Evolutionary conservation across 2,113 vertebrate species (phyloP), one percentile per base, ranked within the genome.

Genomic region (Pachyramphus minor): DNA sequence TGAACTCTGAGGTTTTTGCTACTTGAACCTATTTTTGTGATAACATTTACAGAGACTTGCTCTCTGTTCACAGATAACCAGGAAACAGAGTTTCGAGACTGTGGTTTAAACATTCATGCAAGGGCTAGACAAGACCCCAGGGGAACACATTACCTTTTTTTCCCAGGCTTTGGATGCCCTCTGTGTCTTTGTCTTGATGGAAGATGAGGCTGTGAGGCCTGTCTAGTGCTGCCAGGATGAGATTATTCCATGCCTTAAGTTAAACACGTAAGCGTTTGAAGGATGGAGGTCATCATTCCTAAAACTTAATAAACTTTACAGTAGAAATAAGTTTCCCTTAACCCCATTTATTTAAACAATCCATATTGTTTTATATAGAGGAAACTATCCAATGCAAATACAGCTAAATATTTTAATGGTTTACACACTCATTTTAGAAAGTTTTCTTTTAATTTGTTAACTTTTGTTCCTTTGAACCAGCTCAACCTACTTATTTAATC

Each of bases 391-490:
- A 94, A 96, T 96, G 97, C 96, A 97, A 98, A 97, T 93, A 89
- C 95, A 90, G 81, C 96, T 98, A 98, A 98, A 98, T 97, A 98
- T 98, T 98, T 97, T 98, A 98, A 98, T 98, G 97, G 97, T 97
- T 98, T 98, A 98, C 97, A 97, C 97, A 98, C 98, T 96, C 97
- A 96, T 98, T 98, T 98, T 97, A 96, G 93, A 97, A 98, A 97
- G 95, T 98, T 98, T 98, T 98, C 97, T 97, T 98, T 97, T 97
- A 98, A 98, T 98, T 98, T 98, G 97, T 97, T 98, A 98, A 98
- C 97, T 97, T 97, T 97, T 97, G 92, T 97, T 98, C 96, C 93
- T 97, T 98, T 98, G 97, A 98, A 98, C 97, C 84, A 69, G 88
- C 89, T 97, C 96, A 98, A 94, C 97, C 98, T 97, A 98, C 98